Evolutionary conservation across 2,888 invertebrate genomes (phyloP).

Genomic region (Gibbula magus): DNA sequence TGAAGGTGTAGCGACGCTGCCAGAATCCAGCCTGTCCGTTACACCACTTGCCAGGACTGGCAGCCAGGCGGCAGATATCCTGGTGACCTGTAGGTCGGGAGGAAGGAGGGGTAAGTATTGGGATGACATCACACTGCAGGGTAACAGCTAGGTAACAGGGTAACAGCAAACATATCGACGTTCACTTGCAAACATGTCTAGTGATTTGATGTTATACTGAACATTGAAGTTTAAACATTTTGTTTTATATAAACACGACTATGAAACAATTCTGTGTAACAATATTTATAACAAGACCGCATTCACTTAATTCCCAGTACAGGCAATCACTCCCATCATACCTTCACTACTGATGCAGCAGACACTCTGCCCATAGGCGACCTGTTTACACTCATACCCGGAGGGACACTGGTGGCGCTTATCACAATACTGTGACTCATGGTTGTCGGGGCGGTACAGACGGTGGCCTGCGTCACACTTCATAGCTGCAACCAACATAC

Average conservation of each 20-base stretch:
- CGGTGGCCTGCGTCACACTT: background rate
- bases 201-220: too few species aligned
- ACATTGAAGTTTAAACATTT: too few species aligned
- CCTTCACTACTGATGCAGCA: background rate
- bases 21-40: background rate
- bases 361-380: background rate
- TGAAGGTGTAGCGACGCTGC: conserved; percentile 2
- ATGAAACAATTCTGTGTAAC: too few species aligned
- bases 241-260: too few species aligned
- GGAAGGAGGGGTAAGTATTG: too few species aligned
- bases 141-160: too few species aligned
- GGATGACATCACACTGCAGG: too few species aligned
- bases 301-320: background rate
- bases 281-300: background rate
- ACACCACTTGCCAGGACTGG: conserved; percentile 10
- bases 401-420: background rate
- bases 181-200: too few species aligned
- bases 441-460: background rate
- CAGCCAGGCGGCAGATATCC: background rate
- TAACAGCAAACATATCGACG: too few species aligned
- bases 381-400: background rate
- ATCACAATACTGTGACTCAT: background rate
- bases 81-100: background rate
- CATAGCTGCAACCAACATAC: background rate
- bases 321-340: background rate